Percentiles rank a stretch among this genome's conserved stretches.
phyloP scores from a whole-genome alignment of 1,140 invertebrate genomes.

The Latrodectus geometricus region DNA sequence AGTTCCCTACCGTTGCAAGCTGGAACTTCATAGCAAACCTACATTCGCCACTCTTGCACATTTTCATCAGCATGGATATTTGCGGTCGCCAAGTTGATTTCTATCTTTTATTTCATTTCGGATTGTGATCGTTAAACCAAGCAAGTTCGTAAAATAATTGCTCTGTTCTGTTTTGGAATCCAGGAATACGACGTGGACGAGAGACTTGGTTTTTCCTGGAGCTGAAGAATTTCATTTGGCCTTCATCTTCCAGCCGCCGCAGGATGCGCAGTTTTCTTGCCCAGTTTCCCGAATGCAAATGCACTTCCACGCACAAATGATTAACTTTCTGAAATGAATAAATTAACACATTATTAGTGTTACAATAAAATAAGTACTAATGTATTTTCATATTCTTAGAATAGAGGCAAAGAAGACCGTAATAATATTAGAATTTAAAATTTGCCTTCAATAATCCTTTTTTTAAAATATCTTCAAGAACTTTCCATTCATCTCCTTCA shows the following conservation, averaged over 20 bases:
- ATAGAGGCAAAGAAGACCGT: background rate
- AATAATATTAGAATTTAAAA: background rate
- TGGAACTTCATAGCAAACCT: too few species aligned
- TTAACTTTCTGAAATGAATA: conserved; percentile 36
- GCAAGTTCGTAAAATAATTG: conserved; percentile 55
- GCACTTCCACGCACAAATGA: conserved; percentile 47
- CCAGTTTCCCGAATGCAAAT: conserved; percentile 40
- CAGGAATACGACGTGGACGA: conserved; percentile 10
- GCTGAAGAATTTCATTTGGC: conserved; percentile 46
- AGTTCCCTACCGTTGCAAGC: too few species aligned
- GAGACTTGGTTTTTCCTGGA: conserved; percentile 37
- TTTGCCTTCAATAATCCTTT: conserved; percentile 39
- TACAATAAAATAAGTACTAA: background rate
- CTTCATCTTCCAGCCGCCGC: conserved; percentile 17
- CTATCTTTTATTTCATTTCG: background rate
- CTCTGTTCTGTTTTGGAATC: conserved; percentile 38
- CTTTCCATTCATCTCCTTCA: conserved; percentile 61
- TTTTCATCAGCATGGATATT: too few species aligned
- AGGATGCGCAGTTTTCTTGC: conserved; percentile 20
- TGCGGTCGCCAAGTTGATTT: too few species aligned
- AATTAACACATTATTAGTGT: background rate
- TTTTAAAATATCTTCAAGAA: conserved; percentile 51
- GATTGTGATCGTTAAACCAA: conserved; percentile 34
- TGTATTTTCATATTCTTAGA: too few species aligned
- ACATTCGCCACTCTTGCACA: too few species aligned